Evolutionary conservation across 2,797 vertebrate species (phyloP).

Genomic region (Pseudochirops corinnae): DNA sequence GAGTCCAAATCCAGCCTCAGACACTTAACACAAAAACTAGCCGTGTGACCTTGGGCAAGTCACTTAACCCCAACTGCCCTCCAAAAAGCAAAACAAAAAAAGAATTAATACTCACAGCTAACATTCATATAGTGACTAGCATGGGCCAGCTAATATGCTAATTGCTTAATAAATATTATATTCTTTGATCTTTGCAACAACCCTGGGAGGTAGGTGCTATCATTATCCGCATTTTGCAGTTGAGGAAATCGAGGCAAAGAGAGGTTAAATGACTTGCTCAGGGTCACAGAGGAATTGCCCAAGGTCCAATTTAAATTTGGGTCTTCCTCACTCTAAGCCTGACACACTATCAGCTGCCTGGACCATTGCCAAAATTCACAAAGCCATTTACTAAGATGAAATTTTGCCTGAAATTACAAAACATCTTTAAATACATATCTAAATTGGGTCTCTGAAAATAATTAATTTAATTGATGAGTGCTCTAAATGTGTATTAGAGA

Average conservation of each 20-base stretch:
- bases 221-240: not conserved
- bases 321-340: not conserved
- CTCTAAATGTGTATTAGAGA: not conserved
- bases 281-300: not conserved
- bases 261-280: not conserved
- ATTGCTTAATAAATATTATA: not conserved
- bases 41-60: no score
- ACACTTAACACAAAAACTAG: no score
- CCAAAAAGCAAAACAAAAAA: no score
- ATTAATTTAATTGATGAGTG: not conserved
- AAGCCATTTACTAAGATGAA: not conserved
- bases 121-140: not conserved
- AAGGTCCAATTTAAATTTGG: not conserved
- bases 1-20: no score
- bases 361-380: not conserved
- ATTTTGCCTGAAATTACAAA: not conserved
- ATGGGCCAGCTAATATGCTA: not conserved
- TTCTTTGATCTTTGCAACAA: not conserved
- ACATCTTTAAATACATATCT: not conserved
- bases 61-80: no score
- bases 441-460: slow-evolving; percentile 9
- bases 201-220: not conserved
- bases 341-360: not conserved
- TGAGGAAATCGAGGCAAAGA: not conserved
- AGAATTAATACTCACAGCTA: not conserved